A percentile compares a stretch with the other conserved stretches of the same genome.
Evolutionary conservation across 2,888 invertebrate species (phyloP).

Genomic region (Drosophila macrospina): DNA sequence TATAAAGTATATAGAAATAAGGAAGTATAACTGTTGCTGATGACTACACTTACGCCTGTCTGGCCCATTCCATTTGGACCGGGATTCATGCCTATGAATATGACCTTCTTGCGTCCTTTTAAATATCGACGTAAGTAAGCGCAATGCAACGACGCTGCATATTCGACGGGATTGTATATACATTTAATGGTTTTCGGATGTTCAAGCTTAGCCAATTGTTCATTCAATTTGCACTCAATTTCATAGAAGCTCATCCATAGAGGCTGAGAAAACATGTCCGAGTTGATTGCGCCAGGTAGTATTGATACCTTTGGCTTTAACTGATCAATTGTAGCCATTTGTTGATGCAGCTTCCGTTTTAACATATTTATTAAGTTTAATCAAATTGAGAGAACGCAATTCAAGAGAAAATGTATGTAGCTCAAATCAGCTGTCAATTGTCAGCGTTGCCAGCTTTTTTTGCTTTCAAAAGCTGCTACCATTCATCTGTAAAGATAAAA

Average conservation of each 20-base stretch:
- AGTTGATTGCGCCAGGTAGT: slow-evolving; percentile 29
- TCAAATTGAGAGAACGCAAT: slow-evolving; percentile 6
- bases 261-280: slow-evolving; percentile 51
- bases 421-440: too few relatives aligned
- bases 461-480: not conserved
- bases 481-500: not conserved
- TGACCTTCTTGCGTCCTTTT: slow-evolving; percentile 88
- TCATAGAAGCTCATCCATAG: slow-evolving; percentile 81
- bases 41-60: slow-evolving; percentile 90
- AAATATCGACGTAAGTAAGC: slow-evolving; percentile 91
- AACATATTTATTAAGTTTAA: slow-evolving; percentile 45
- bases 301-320: slow-evolving; percentile 7
- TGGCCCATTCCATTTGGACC: slow-evolving; percentile 99
- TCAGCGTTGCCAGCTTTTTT: slow-evolving; percentile 28
- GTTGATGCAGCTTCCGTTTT: slow-evolving; percentile 53
- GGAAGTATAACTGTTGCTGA: not conserved
- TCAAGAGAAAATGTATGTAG: not conserved
- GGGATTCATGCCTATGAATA: slow-evolving; percentile 97
- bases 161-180: slow-evolving; percentile 94
- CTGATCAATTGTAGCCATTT: slow-evolving; percentile 10
- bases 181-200: slow-evolving; percentile 61
- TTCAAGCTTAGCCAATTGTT: slow-evolving; percentile 23
- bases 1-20: not conserved
- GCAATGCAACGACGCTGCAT: slow-evolving; percentile 92
- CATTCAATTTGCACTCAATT: slow-evolving; percentile 78